Percentiles rank a stretch among this genome's conserved stretches.
These are phyloP conservation scores for Electrophaes corylata DNA, from an alignment of 2,888 invertebrate genomes.

Conservation along the genomic window DNA sequence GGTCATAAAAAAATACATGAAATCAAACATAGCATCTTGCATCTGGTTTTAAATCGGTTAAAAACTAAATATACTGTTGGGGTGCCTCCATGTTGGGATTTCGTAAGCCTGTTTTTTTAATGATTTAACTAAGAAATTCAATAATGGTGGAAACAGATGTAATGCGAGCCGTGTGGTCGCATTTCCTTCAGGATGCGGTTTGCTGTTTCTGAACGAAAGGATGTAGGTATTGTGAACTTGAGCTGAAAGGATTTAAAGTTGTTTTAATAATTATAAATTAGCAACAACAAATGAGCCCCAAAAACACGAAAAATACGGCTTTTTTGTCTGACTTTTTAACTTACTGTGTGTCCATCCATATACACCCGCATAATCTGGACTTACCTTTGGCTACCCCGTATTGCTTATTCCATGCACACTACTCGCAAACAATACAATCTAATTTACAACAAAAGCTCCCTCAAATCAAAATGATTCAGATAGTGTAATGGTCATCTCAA, in stretches of 20 bases:
- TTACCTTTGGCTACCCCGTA: not conserved
- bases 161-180: slow-evolving; percentile 16
- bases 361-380: no score
- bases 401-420: not conserved
- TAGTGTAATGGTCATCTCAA: slow-evolving; percentile 18
- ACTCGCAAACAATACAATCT: not conserved
- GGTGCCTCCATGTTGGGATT: no score
- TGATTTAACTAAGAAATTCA: not conserved
- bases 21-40: no score
- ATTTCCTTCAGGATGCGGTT: slow-evolving; percentile 20
- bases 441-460: slow-evolving; percentile 1
- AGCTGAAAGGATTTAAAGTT: not conserved
- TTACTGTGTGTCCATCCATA: no score
- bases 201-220: not conserved
- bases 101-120: not conserved
- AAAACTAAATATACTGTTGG: no score
- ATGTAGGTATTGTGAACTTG: not conserved
- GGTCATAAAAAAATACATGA: no score
- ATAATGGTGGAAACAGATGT: slow-evolving; percentile 22
- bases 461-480: slow-evolving; percentile 17
- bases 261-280: no score
- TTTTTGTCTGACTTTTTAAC: no score
- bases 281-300: no score
- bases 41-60: no score
- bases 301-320: no score